Base-by-base conservation (phyloP, 2,888 invertebrate genomes). In the Chymomyza procnemis region DNA sequence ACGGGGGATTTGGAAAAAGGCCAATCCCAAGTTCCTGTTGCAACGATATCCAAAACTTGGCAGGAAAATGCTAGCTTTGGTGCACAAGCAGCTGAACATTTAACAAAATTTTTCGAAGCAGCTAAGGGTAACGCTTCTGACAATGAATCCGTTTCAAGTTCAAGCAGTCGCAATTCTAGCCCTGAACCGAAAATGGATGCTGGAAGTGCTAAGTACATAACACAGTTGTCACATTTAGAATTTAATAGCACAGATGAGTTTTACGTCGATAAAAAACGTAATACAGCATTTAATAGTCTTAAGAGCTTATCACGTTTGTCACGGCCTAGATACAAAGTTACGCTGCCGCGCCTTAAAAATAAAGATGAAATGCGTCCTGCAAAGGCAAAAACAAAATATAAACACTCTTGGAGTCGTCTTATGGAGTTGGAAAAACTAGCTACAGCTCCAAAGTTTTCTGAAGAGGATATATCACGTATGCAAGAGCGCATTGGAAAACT, bases 281-380 rank as follows among this genome's bases (percentile, higher is more conserved):
- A 93, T 54, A 91, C 89, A 60, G 93, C 92, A 60, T 94, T 94
- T 88, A 90, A 93, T 55, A 91, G 90, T 1, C 93, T 95, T 2
- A 90, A 92, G 46, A 95, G 94, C 0, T 92, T 96, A 14, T 93
- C 94, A 71, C 92, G 93, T 64, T 94, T 94, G 1, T 93, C 93
- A 0, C 92, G 93, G 62, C 94, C 95, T 0, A 92, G 91, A 90
- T 95, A 92, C 89, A 68, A 41, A 14, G 46, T 55, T 5, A 47
- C 52, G 0, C 5, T 61, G 12, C 34, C 21, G 4, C 62, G 58
- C 34, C 26, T 73, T 18, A 0, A 5, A 1, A 65, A 64, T 73
- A 72, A 14, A 4, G 21, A 0, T 0, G 6, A 4, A 1, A 71
- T 64, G 26, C 63, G 56, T 16, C 3, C 0, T 4, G 19, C 14